Evolutionary conservation across 2,888 invertebrate species (phyloP), one percentile per base, ranked within the genome.

Genomic region (Protonemura montana): DNA sequence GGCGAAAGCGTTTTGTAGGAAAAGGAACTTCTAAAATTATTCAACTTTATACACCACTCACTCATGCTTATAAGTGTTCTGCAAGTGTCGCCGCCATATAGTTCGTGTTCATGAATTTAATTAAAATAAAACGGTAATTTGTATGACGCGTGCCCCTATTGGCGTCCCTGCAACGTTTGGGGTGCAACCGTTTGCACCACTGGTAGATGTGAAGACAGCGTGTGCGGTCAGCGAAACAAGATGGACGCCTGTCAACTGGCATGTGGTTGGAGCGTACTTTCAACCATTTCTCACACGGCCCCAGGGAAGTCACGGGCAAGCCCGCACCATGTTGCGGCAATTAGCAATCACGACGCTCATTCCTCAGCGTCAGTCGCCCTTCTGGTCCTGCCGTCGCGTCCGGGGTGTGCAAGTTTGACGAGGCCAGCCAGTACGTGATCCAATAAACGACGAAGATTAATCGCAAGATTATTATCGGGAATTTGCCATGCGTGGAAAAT

Each of bases 401-500:
- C 59, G 59, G 59, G 59, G 59, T 59, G 13, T 1, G 59, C 59
- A 1, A 7, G 21, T 59, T 59, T 21, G 21, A 59, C 16, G 16
- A 59, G 1, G 59, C 59, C 59, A 13, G 21, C 59, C 59, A 59
- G 28, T 3, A 28, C 81, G 30, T 76, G 86, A 86, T 87, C 87
- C 87, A 87, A 86, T 86, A 87, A 86, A 85, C 86, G 82, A 35
- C 26, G 82, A 21, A 86, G 87, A 86, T 86, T 87, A 87, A 87
- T 87, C 87, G 86, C 85, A 84, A 86, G 87, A 86, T 87, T 87
- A 87, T 85, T 86, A 87, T 81, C 29, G n/a, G 6, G 7, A 29
- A 5, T 28, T 29, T 81, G 13, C 59, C 13, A 21, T 59, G 16
- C 59, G 59, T 59, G 59, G 2, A 1, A 59, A 59, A 59, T n/a